Evolutionary conservation across 1,140 invertebrate genomes (phyloP).

Genomic region (Euschistus heros): DNA sequence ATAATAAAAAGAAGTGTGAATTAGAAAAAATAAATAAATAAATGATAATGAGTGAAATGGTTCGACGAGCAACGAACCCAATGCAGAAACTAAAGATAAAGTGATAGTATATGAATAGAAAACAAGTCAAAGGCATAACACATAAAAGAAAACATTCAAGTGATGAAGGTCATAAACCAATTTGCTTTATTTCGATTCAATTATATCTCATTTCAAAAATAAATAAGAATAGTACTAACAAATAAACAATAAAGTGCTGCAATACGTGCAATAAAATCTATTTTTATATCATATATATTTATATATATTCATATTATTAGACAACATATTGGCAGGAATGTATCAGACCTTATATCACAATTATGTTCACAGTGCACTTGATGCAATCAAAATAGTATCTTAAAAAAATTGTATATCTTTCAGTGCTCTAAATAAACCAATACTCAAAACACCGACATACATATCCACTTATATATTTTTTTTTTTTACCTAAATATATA

Average conservation of each 20-base stretch:
- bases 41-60: neutral
- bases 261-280: constrained; percentile 20
- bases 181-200: constrained; percentile 12
- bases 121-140: constrained; percentile 8
- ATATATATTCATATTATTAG: constrained; percentile 22
- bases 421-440: constrained; percentile 10
- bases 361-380: constrained; percentile 23
- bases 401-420: neutral
- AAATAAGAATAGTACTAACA: constrained; percentile 16
- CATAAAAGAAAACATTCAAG: constrained; percentile 13
- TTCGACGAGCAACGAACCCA: neutral
- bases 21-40: neutral
- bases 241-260: constrained; percentile 19
- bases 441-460: constrained; percentile 5
- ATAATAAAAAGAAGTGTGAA: constrained; percentile 3
- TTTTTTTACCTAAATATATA: constrained; percentile 14
- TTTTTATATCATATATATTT: constrained; percentile 16
- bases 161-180: constrained; percentile 15
- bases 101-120: neutral
- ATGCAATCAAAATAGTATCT: constrained; percentile 9
- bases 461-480: constrained; percentile 1
- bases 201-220: constrained; percentile 14
- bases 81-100: constrained; percentile 1
- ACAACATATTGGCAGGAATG: constrained; percentile 25
- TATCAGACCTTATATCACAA: constrained; percentile 24